phyloP scores from a whole-genome alignment of 1,140 invertebrate species.

The Arion vulgaris region DNA sequence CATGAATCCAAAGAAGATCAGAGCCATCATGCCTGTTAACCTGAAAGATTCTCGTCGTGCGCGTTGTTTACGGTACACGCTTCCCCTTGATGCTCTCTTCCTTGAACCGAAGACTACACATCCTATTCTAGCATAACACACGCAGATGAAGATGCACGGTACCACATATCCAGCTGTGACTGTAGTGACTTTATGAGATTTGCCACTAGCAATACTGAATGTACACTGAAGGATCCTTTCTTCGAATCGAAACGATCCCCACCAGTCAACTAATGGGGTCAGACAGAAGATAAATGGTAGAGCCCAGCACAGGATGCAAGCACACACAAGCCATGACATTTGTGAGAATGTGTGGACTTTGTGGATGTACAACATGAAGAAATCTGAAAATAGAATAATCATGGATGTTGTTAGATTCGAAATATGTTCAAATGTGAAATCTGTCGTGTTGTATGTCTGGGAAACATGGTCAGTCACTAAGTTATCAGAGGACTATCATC shows the following conservation, averaged over 20 bases:
- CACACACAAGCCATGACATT: conserved; percentile 42
- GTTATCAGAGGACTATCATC: too few species aligned
- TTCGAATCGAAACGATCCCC: conserved; percentile 60
- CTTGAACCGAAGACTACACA: conserved; percentile 56
- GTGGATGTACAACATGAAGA: conserved; percentile 60
- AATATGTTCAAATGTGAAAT: too few species aligned
- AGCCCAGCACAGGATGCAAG: conserved; percentile 58
- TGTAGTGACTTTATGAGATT: conserved; percentile 58
- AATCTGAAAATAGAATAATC: conserved; percentile 38
- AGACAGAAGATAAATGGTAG: conserved; percentile 57
- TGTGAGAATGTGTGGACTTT: conserved; percentile 54
- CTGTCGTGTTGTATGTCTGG: too few species aligned
- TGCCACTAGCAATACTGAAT: conserved; percentile 49
- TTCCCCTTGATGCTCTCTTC: conserved; percentile 51
- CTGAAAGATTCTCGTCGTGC: conserved; percentile 48
- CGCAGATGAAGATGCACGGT: conserved; percentile 61
- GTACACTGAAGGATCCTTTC: conserved; percentile 60
- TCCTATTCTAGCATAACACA: conserved; percentile 65
- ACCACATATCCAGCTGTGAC: conserved; percentile 62
- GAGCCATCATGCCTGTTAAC: conserved; percentile 61
- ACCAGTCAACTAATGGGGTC: conserved; percentile 53
- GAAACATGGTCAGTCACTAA: too few species aligned
- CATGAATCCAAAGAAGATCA: conserved; percentile 59
- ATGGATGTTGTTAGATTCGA: too few species aligned
- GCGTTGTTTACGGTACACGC: conserved; percentile 47